Evolutionary conservation across 2,113 vertebrate species (phyloP).

Genomic region (Albula glossodonta): DNA sequence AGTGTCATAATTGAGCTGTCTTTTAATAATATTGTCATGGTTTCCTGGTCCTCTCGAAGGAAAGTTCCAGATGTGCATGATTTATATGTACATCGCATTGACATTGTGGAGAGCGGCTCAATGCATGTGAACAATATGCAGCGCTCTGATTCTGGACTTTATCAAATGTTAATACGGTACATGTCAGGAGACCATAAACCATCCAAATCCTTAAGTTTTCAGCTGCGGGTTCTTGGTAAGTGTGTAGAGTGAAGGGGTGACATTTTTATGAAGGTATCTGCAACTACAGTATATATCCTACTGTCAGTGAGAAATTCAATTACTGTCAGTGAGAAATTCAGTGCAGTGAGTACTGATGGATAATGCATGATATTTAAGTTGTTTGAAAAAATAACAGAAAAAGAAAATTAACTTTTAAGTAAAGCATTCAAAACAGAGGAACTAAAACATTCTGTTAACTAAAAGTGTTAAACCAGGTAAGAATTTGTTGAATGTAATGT

Average conservation of each 20-base stretch:
- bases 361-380: too few species aligned
- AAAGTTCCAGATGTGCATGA: background rate
- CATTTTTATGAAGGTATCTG: background rate
- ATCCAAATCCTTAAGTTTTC: background rate
- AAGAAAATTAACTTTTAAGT: too few species aligned
- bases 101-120: background rate
- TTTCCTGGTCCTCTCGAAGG: background rate
- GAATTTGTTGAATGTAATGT: too few species aligned
- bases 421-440: too few species aligned
- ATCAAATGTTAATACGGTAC: background rate
- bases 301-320: too few species aligned
- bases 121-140: background rate
- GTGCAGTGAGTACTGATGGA: background rate
- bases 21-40: too few species aligned
- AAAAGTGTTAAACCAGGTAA: too few species aligned
- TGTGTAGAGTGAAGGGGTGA: background rate
- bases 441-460: too few species aligned
- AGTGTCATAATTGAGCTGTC: background rate
- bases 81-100: background rate
- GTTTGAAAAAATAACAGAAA: too few species aligned
- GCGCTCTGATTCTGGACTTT: background rate
- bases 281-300: background rate
- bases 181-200: background rate
- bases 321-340: too few species aligned
- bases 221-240: slow-evolving; percentile 11